Percentiles rank a stretch among this genome's conserved stretches.
Evolutionary conservation across 1,140 invertebrate species (phyloP).

Genomic region (Dryas iulia): DNA sequence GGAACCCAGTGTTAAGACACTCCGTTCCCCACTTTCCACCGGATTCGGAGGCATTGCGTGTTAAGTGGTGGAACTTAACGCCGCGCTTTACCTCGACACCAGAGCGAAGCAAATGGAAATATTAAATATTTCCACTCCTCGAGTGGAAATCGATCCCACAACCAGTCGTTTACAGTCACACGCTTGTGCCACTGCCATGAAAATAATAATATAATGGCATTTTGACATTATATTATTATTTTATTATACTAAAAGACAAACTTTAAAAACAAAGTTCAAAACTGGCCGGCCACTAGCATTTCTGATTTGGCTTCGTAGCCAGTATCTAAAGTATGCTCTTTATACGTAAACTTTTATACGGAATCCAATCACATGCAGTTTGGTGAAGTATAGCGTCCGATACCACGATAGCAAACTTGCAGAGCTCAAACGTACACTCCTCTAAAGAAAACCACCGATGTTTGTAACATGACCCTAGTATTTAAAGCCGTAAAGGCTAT

Average conservation of each 20-base stretch:
- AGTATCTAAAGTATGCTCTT: constrained; percentile 56
- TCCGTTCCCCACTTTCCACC: no score
- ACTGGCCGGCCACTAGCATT: constrained; percentile 4
- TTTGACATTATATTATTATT: background rate
- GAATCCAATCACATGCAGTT: constrained; percentile 60
- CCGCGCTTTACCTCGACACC: no score
- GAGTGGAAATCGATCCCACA: no score
- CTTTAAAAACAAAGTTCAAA: background rate
- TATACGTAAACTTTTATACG: constrained; percentile 57
- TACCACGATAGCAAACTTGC: constrained; percentile 44
- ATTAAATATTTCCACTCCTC: no score
- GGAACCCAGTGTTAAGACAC: no score
- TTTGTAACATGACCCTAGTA: constrained; percentile 3
- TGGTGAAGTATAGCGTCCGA: constrained; percentile 35
- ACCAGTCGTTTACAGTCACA: no score
- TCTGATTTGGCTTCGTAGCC: constrained; percentile 24
- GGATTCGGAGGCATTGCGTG: no score
- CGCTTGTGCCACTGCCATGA: no score
- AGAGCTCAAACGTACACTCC: constrained; percentile 42
- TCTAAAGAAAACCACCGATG: background rate
- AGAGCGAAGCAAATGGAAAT: no score
- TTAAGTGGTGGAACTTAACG: no score
- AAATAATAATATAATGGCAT: no score
- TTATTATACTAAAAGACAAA: background rate
- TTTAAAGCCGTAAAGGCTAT: background rate